Conservation (phyloP, 2,888 invertebrate species). For the Noctuana brunneofusca region DNA sequence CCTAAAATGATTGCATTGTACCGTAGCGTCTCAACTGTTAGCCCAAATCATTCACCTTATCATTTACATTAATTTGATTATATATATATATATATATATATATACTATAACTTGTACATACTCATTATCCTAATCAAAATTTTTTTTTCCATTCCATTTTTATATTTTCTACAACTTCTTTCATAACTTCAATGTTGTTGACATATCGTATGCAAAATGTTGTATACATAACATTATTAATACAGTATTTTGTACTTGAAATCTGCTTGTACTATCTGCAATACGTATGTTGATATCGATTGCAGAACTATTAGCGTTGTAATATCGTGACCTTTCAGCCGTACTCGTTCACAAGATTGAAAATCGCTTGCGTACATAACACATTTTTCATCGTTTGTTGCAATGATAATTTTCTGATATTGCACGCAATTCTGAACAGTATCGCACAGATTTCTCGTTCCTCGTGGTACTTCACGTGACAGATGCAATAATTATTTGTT, state of each 20-base stretch:
- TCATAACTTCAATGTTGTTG: neutral
- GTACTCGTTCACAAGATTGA: conserved; percentile 5
- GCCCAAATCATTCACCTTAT: no score
- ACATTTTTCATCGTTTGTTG: conserved; percentile 7
- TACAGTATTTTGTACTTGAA: conserved; percentile 8
- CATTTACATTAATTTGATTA: no score
- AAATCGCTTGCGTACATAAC: conserved; percentile 11
- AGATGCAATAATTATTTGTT: conserved; percentile 26
- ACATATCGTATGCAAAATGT: no score
- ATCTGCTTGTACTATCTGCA: conserved; percentile 14
- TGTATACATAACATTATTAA: no score
- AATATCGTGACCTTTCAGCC: conserved; percentile 27
- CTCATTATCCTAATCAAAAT: no score
- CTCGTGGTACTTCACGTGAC: conserved; percentile 19
- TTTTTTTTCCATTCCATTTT: no score
- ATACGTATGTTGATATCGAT: conserved; percentile 22
- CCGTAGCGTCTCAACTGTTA: neutral
- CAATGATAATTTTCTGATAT: conserved; percentile 4
- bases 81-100: no score
- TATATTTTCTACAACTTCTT: no score
- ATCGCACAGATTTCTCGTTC: conserved; percentile 1
- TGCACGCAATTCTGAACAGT: conserved; percentile 12
- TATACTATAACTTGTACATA: no score
- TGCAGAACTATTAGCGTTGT: conserved; percentile 21
- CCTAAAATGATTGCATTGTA: neutral